Evolutionary conservation across 2,888 invertebrate species (phyloP).

Genomic region (Leptothorax acervorum): DNA sequence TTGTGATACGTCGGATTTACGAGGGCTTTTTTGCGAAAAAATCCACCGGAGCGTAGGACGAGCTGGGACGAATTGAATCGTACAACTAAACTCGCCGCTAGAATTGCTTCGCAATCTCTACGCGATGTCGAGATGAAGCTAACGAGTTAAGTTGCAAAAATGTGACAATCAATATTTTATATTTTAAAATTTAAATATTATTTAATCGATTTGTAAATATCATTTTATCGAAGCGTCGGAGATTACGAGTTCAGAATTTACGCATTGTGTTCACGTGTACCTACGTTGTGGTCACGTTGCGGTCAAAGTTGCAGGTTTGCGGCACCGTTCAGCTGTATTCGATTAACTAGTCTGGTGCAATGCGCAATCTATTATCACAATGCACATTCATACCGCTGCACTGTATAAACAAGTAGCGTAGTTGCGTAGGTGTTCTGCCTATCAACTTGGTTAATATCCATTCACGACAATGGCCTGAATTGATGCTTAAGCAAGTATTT

Average conservation of each 20-base stretch:
- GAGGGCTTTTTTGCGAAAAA: slow-evolving; percentile 54
- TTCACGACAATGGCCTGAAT: slow-evolving; percentile 9
- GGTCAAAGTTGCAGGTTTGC: slow-evolving; percentile 25
- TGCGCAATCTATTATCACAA: slow-evolving; percentile 19
- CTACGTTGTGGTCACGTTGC: background rate
- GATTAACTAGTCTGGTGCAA: slow-evolving; percentile 46
- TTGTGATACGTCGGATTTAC: slow-evolving; percentile 74
- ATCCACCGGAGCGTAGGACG: slow-evolving; percentile 24
- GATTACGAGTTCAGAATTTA: background rate
- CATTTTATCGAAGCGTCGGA: background rate
- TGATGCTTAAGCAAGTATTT: slow-evolving; percentile 5
- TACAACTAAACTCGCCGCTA: slow-evolving; percentile 1
- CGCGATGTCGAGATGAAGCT: background rate
- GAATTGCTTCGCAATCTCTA: background rate
- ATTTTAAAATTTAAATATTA: no score
- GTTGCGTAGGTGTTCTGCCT: background rate
- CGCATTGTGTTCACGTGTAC: slow-evolving; percentile 7
- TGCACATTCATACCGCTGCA: slow-evolving; percentile 21
- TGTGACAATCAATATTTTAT: background rate
- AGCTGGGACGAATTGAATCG: slow-evolving; percentile 32
- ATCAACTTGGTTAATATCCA: slow-evolving; percentile 15
- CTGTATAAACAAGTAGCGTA: slow-evolving; percentile 3
- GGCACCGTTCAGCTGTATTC: slow-evolving; percentile 45
- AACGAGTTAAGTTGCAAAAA: background rate
- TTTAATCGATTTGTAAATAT: background rate